Evolutionary conservation across 2,113 vertebrate genomes (phyloP).

Genomic region (Telmatochromis brachygnathus): DNA sequence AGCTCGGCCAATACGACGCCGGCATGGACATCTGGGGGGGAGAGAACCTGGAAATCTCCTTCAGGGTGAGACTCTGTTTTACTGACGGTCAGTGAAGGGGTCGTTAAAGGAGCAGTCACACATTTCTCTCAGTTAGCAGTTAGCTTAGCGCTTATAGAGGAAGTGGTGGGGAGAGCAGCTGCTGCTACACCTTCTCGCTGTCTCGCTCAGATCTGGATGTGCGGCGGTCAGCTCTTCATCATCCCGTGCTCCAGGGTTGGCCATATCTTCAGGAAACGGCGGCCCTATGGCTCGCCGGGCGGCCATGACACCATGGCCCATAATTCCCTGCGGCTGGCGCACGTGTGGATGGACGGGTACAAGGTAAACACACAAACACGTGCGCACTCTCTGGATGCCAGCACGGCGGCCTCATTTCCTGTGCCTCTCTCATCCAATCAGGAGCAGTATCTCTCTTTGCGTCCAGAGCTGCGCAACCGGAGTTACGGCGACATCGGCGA

Average conservation of each 20-base stretch:
- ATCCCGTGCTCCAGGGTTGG: conserved; percentile 94
- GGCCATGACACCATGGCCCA: conserved; percentile 96
- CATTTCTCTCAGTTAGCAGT: neutral
- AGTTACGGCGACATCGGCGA: conserved; percentile 85
- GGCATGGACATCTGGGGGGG: conserved; percentile 99
- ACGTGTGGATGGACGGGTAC: conserved; percentile 97
- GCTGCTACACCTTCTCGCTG: neutral
- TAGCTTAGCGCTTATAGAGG: neutral
- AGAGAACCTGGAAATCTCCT: conserved; percentile 96
- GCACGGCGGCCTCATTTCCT: neutral
- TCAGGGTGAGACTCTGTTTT: conserved; percentile 73
- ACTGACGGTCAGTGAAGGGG: neutral
- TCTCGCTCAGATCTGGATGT: conserved; percentile 92
- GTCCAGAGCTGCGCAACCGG: conserved; percentile 82
- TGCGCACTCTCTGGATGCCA: neutral
- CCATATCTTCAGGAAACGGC: conserved; percentile 94
- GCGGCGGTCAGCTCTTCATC: conserved; percentile 88
- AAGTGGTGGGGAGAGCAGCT: neutral
- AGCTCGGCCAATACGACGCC: conserved; percentile 89
- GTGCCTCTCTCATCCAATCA: conserved; percentile 36
- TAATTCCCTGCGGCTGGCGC: conserved; percentile 87
- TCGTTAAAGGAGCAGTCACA: neutral
- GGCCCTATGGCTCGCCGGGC: conserved; percentile 90
- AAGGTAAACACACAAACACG: conserved; percentile 70
- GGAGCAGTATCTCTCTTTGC: conserved; percentile 92